phyloP scores from a whole-genome alignment of 1,140 invertebrate species.

The Calliphora vicina region DNA sequence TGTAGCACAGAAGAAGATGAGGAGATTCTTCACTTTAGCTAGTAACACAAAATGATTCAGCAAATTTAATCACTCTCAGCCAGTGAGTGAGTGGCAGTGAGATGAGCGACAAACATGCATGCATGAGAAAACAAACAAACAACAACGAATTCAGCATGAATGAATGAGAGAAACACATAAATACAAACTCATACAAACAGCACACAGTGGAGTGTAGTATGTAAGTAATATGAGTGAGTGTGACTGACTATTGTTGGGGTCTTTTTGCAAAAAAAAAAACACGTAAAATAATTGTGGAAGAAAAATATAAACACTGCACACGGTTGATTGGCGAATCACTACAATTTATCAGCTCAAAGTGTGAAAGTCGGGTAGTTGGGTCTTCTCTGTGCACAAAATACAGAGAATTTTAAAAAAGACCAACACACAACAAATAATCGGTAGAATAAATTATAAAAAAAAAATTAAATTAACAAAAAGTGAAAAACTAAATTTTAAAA shows the following conservation, averaged over 20 bases:
- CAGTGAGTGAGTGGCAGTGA: neutral
- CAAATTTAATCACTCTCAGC: neutral
- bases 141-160: neutral
- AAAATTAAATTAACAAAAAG: neutral
- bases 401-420: conserved; percentile 8
- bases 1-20: no score
- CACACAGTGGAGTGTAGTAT: no score
- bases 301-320: conserved; percentile 26
- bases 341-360: conserved; percentile 21
- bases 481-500: no score
- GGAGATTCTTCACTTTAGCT: no score
- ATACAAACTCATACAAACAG: no score
- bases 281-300: conserved; percentile 18
- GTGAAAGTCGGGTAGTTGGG: conserved; percentile 26
- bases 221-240: neutral
- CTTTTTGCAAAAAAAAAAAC: conserved; percentile 1
- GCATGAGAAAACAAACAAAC: neutral
- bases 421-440: neutral
- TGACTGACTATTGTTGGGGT: neutral
- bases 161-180: neutral
- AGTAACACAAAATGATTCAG: neutral
- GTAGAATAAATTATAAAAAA: neutral
- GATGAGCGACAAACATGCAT: neutral
- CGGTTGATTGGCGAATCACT: conserved; percentile 9
- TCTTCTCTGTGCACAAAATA: conserved; percentile 10